Evolutionary conservation across 2,797 vertebrate species (phyloP).

Genomic region (Cynodonichthys magdalenae): DNA sequence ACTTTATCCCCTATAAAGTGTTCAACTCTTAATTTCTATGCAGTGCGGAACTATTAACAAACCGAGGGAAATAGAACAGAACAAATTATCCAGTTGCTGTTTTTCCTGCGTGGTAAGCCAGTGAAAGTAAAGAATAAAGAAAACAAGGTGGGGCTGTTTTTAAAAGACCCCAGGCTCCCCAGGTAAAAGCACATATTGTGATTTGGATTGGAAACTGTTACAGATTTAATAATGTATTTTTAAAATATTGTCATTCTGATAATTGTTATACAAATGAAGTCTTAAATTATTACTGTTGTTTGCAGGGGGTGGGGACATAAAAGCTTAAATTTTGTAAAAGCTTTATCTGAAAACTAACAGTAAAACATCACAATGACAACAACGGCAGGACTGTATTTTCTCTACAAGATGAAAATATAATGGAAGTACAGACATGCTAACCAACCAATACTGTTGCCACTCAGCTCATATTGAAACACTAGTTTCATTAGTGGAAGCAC

Average conservation of each 20-base stretch:
- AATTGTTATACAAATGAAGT: too few species aligned
- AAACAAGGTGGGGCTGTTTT: constrained; percentile 3
- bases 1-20: constrained; percentile 52
- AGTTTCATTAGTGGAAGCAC: not conserved
- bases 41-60: constrained; percentile 51
- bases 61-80: constrained; percentile 21
- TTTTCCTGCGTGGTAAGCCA: constrained; percentile 23
- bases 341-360: too few species aligned
- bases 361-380: too few species aligned
- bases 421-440: too few species aligned
- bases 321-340: too few species aligned
- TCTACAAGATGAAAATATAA: too few species aligned
- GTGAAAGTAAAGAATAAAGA: constrained; percentile 3
- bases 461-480: not conserved
- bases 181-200: not conserved
- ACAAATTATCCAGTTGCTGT: constrained; percentile 41
- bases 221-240: too few species aligned
- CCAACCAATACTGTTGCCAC: not conserved
- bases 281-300: too few species aligned
- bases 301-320: too few species aligned
- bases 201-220: not conserved
- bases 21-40: constrained; percentile 67
- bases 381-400: too few species aligned
- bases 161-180: not conserved
- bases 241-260: too few species aligned